Evolutionary conservation across 2,888 invertebrate genomes (phyloP), one percentile per base, ranked within the genome.

Genomic region (Sthenelais limicola): DNA sequence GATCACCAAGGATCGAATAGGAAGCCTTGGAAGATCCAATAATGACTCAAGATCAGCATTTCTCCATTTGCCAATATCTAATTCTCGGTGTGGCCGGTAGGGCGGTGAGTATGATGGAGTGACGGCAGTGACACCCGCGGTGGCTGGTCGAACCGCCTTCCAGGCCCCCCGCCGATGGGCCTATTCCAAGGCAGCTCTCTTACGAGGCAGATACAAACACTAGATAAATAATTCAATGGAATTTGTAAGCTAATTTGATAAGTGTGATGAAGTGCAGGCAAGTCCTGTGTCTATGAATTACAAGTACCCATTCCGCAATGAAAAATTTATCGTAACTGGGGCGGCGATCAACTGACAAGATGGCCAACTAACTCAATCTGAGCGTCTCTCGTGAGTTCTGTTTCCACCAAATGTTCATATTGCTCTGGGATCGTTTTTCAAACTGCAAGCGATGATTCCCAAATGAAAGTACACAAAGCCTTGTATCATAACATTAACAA

Each of bases 251-350:
- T 66, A 66, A 66, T 66, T 43, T 7, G 43, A 66, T 66, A 33
- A 66, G 18, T 28, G 26, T 66, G 66, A 66, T 66, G 66, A 66
- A 66, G 43, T 43, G 43, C 35, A 43, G 43, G 66, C 35, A n/a
- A 24, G 66, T 26, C 43, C 35, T 38, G 24, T 38, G 43, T 43
- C 38, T 38, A 26, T 66, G 66, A 66, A 66, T 66, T 66, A 38
- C 66, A 66, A 66, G 66, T 66, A 66, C 43, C 66, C 66, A 56
- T 66, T 66, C 66, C 32, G 66, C 66, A 66, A 66, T 66, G 66
- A 66, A 66, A 66, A 66, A 66, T 66, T 33, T 38, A 66, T 66
- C 35, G 26, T 43, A 12, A 3, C 30, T 28, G 49, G 43, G 38
- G 26, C 35, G 18, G 43, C 43, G 66, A 43, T 66, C 66, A 26